Base-by-base conservation (phyloP, 1,140 invertebrate genomes). In the Calycopis cecrops region DNA sequence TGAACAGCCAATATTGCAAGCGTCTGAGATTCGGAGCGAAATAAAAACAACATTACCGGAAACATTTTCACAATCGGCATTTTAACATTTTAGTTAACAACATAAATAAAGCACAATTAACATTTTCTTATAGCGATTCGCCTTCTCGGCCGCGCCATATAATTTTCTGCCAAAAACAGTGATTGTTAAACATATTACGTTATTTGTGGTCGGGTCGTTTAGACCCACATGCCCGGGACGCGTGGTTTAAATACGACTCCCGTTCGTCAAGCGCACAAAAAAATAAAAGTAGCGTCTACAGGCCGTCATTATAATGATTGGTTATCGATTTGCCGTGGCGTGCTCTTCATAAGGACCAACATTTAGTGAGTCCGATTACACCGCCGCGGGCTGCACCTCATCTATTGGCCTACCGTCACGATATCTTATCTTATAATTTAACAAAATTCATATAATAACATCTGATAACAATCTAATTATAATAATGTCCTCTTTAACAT, bases 401-500 rank as follows among this genome's bases (percentile, higher is more conserved):
- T 76, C 76, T 80, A 80, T 71, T 68, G 48, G 55, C 57, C 74
- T 79, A 80, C 77, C 77, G 80, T 73, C 74, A 82, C 78, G 78
- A 79, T 78, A 77, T 69, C 40, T 14, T 38, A 61, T 76, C 67
- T 85, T 81, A 82, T 83, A 83, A 85, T 85, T 81, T 81, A 72
- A 70, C 69, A 70, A 82, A 85, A 83, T 83, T 82, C 74, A 73
- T 82, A 83, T 85, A 81, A 85, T 85, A 85, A 82, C 65, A 71
- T 79, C 78, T 77, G 79, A 83, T 83, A 85, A 81, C 77, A 74
- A 82, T 82, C 80, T 79, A 81, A 85, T 85, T 80, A 83, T 85
- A 80, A 80, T 85, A 83, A 84, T 83, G 77, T 77, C 73, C 79
- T 84, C 65, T 78, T 85, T 84, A 85, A 80, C 79, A 85, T 85